A percentile compares a stretch with the other conserved stretches of the same genome.
phyloP scores from a whole-genome alignment of 2,797 vertebrate species.

The Eospalax fontanierii region DNA sequence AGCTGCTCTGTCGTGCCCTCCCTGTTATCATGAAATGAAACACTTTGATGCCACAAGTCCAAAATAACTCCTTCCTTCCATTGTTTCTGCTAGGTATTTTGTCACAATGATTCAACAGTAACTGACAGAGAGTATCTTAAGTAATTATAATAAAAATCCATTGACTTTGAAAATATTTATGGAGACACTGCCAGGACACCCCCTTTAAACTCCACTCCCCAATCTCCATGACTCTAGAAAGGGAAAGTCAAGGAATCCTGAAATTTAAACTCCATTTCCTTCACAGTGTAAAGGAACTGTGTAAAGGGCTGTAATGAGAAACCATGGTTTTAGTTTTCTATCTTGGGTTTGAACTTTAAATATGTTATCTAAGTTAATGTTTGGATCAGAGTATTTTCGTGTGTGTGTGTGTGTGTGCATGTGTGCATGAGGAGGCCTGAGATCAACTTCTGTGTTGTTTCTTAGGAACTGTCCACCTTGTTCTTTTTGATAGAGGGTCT shows the following conservation, averaged over 20 bases:
- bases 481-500: not conserved
- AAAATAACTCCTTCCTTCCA: not conserved
- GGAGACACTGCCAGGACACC: not conserved
- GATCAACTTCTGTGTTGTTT: too few relatives aligned
- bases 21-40: not conserved
- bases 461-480: not conserved
- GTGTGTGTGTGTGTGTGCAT: not conserved
- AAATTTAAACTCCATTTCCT: conserved; percentile 1
- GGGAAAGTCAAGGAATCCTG: not conserved
- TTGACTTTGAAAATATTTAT: conserved; percentile 33
- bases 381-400: conserved; percentile 45
- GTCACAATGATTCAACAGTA: not conserved
- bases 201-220: too few relatives aligned
- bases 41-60: not conserved
- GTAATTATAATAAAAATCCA: conserved; percentile 29
- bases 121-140: not conserved
- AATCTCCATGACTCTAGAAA: not conserved
- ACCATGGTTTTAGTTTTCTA: conserved; percentile 87
- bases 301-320: conserved; percentile 88
- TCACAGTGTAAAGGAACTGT: too few relatives aligned
- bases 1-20: not conserved
- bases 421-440: not conserved
- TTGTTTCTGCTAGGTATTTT: not conserved
- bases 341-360: conserved; percentile 87
- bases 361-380: conserved; percentile 91